Conservation (phyloP, 2,888 invertebrate genomes). For the Leucozona laternaria region DNA sequence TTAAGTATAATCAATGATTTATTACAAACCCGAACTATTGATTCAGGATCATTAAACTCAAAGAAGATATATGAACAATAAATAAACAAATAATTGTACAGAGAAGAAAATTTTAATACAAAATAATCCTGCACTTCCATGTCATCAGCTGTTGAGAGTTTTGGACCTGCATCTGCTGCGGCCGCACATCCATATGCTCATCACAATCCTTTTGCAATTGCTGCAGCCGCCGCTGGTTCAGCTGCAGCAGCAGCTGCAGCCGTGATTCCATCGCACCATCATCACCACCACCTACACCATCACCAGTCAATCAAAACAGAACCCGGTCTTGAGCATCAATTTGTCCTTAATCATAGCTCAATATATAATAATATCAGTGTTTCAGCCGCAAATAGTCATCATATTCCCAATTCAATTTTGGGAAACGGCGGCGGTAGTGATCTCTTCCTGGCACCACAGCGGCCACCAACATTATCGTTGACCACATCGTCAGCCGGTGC, state of each 20-base stretch:
- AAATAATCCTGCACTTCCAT: slow-evolving; percentile 76
- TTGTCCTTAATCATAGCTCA: slow-evolving; percentile 54
- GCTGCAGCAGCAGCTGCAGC: slow-evolving; percentile 77
- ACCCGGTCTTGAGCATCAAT: slow-evolving; percentile 65
- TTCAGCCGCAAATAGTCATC: slow-evolving; percentile 61
- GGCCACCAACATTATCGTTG: slow-evolving; percentile 61
- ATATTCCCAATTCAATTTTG: slow-evolving; percentile 56
- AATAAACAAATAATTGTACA: background rate
- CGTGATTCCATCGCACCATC: slow-evolving; percentile 73
- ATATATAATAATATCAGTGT: slow-evolving; percentile 60
- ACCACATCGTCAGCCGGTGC: slow-evolving; percentile 48
- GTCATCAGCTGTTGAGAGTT: slow-evolving; percentile 80
- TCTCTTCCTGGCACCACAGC: slow-evolving; percentile 71
- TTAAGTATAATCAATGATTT: background rate
- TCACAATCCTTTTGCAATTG: slow-evolving; percentile 78
- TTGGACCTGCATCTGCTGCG: slow-evolving; percentile 78
- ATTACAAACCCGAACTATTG: background rate
- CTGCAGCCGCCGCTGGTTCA: slow-evolving; percentile 78
- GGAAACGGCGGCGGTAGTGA: slow-evolving; percentile 38
- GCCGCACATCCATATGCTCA: slow-evolving; percentile 77
- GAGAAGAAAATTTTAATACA: slow-evolving; percentile 34
- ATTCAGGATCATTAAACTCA: background rate
- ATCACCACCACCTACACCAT: slow-evolving; percentile 59
- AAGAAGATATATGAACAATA: background rate
- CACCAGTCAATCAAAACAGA: slow-evolving; percentile 68